Conservation (phyloP, 2,113 vertebrate genomes). For the Marmota monax region DNA sequence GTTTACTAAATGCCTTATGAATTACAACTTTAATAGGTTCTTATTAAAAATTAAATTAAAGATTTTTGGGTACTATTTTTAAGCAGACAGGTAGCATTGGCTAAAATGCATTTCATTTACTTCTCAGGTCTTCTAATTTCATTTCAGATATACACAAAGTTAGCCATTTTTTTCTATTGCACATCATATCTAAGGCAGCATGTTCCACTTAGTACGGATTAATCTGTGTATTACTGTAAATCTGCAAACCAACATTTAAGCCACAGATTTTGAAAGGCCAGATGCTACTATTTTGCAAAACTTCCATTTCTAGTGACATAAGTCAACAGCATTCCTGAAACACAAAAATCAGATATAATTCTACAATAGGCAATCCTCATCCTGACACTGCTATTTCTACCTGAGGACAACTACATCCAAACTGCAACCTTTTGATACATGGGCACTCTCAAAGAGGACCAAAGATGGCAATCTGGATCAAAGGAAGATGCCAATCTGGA, state of each 20-base stretch:
- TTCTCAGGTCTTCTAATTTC: neutral
- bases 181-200: slow-evolving; percentile 36
- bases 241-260: slow-evolving; percentile 18
- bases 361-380: neutral
- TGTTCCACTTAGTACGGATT: slow-evolving; percentile 41
- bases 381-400: slow-evolving; percentile 15
- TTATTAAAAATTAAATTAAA: slow-evolving; percentile 60
- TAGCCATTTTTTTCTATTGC: slow-evolving; percentile 16
- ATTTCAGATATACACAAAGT: neutral
- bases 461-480: neutral
- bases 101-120: slow-evolving; percentile 27
- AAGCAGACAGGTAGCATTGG: neutral
- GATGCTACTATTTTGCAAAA: slow-evolving; percentile 1
- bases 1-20: slow-evolving; percentile 16
- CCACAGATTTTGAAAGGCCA: slow-evolving; percentile 51
- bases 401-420: neutral
- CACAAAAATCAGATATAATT: neutral
- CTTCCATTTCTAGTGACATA: neutral
- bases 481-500: neutral
- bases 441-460: neutral
- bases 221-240: slow-evolving; percentile 28
- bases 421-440: neutral
- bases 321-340: slow-evolving; percentile 4
- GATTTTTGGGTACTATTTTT: neutral
- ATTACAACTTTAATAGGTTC: slow-evolving; percentile 52